These are phyloP conservation scores for Sarcophilus harrisii DNA, from an alignment of 2,797 vertebrate species.

Conservation along the genomic window DNA sequence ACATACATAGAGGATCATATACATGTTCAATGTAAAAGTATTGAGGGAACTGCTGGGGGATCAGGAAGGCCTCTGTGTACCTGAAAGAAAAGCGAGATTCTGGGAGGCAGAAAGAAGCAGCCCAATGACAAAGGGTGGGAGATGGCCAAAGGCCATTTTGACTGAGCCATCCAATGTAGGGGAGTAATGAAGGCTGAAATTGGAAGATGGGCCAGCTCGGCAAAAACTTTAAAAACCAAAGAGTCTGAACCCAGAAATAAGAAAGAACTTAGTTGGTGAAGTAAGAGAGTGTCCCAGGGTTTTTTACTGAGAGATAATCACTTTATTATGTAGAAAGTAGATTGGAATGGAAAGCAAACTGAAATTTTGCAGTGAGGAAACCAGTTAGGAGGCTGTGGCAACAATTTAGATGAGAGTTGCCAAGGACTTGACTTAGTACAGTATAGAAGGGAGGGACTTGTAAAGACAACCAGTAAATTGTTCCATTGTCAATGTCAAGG, in stretches of 20 bases:
- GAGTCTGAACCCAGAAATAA: neutral
- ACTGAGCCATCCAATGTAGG: neutral
- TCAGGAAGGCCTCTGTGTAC: neutral
- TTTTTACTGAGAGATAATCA: neutral
- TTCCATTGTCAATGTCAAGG: neutral
- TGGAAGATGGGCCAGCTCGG: neutral
- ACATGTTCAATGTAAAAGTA: neutral
- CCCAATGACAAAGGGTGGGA: neutral
- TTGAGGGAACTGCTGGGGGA: neutral
- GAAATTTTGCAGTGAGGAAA: neutral
- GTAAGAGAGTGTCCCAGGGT: neutral
- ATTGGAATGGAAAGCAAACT: neutral
- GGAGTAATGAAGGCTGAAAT: neutral
- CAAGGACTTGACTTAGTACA: neutral
- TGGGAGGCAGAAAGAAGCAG: neutral
- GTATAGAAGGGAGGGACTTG: neutral
- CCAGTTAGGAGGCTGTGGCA: neutral
- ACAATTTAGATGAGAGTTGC: neutral
- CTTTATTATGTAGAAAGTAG: neutral
- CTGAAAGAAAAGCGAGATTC: neutral
- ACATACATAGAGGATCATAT: neutral
- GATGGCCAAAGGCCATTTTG: neutral
- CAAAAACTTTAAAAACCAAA: neutral
- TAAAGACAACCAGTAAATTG: constrained; percentile 16
- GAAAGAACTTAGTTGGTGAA: neutral